phyloP scores from a whole-genome alignment of 2,113 vertebrate species.

The Acinonyx jubatus region DNA sequence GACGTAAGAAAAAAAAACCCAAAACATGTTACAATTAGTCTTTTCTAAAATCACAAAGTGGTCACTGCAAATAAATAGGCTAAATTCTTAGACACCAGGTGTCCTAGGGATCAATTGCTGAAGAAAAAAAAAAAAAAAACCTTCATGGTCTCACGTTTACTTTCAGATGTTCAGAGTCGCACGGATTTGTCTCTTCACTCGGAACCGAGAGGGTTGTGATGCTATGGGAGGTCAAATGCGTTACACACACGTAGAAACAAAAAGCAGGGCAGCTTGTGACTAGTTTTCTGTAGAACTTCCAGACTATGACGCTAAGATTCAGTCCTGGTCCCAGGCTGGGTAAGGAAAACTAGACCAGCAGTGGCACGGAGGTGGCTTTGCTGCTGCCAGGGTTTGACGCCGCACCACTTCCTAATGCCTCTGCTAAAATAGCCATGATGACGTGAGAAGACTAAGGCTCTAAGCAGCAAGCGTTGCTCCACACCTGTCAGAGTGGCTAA shows the following conservation, averaged over 20 bases:
- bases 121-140: neutral
- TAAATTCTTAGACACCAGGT: neutral
- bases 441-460: conserved; percentile 68
- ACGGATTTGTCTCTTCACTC: neutral
- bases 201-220: conserved; percentile 20
- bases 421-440: neutral
- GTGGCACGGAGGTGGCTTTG: neutral
- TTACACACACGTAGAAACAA: neutral
- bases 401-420: conserved; percentile 62
- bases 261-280: conserved; percentile 45
- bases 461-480: conserved; percentile 33
- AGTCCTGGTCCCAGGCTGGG: conserved; percentile 29
- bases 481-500: neutral
- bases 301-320: conserved; percentile 24
- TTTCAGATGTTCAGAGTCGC: neutral
- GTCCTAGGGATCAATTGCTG: neutral
- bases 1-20: neutral
- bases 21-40: neutral
- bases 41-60: conserved; percentile 3
- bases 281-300: conserved; percentile 49
- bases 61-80: neutral
- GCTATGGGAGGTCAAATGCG: neutral
- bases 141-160: neutral
- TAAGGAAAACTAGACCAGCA: neutral
- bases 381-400: neutral